Percentiles rank a stretch among this genome's conserved stretches.
These are phyloP conservation scores for Hyposoter dolosus DNA, from an alignment of 2,888 invertebrate genomes.

Conservation along the genomic window DNA sequence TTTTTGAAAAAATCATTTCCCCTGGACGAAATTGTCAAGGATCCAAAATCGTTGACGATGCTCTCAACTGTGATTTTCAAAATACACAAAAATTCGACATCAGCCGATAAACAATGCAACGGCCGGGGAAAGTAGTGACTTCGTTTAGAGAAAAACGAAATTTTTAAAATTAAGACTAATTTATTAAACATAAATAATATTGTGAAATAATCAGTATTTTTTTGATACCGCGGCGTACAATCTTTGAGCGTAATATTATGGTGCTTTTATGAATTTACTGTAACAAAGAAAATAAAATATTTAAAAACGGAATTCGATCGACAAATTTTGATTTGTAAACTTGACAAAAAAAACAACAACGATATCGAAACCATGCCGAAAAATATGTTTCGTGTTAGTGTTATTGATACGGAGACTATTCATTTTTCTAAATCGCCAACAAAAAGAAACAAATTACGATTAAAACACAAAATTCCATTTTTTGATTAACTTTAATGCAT, in stretches of 20 bases:
- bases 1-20: not conserved
- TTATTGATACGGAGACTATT: not conserved
- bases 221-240: slow-evolving; percentile 25
- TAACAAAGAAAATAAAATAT: slow-evolving; percentile 23
- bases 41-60: slow-evolving; percentile 19
- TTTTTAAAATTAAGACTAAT: slow-evolving; percentile 47
- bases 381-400: too few species aligned
- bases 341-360: not conserved
- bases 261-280: slow-evolving; percentile 55
- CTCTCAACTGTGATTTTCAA: slow-evolving; percentile 62
- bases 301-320: not conserved
- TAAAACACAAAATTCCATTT: slow-evolving; percentile 43
- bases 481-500: slow-evolving; percentile 77
- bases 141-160: not conserved
- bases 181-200: slow-evolving; percentile 50
- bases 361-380: not conserved
- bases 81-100: slow-evolving; percentile 44
- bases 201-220: slow-evolving; percentile 48
- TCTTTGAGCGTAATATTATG: slow-evolving; percentile 42
- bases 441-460: not conserved
- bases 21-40: not conserved
- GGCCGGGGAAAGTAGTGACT: not conserved
- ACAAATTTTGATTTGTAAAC: not conserved
- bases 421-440: not conserved
- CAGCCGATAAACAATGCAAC: not conserved